Base-by-base conservation (phyloP, 2,113 vertebrate genomes). In the Plotosus lineatus region DNA sequence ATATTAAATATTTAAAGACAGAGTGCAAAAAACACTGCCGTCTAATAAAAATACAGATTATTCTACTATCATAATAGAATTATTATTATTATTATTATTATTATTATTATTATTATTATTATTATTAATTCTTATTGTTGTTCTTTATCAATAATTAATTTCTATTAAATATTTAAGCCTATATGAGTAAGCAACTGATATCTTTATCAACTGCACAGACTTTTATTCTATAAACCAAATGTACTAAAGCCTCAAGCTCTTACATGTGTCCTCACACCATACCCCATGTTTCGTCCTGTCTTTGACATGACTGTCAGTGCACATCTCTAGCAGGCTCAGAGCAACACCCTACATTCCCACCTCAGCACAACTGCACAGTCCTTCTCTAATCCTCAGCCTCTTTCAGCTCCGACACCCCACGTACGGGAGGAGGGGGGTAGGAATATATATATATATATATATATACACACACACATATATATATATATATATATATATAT, bases 341-440 rank as follows among this genome's bases (percentile, higher is more conserved):
- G 63, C 55, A 61, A 81, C 42, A 40, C 48, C 51, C 68, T 26
- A 38, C 69, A 58, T 65, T 78, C 56, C 63, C 75, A 75, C 82
- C 82, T 76, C 63, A 38, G 75, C 79, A 79, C 69, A 46, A 61
- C 63, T 53, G 66, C 28, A 33, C 38, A 19, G 31, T 58, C 38
- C 74, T 55, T n/a, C 33, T 63, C 79, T 65, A 51, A 68, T 63
- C 60, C 71, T 51, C 63, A 50, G 50, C 77, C 77, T 69, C 72
- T 42, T 61, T 58, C 61, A 56, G 55, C 44, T 77, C 69, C n/a
- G 48, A 15, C 73, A 53, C 79, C 75, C 38, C 65, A 36, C 42
- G 72, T 42, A 74, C 36, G 15, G 33, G 3, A 61, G 42, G 40
- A 40, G n/a, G n/a, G n/a, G n/a, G n/a, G n/a, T n/a, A n/a, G n/a